Base-by-base conservation (phyloP, 2,888 invertebrate genomes). In the Netelia fuscicornis region DNA sequence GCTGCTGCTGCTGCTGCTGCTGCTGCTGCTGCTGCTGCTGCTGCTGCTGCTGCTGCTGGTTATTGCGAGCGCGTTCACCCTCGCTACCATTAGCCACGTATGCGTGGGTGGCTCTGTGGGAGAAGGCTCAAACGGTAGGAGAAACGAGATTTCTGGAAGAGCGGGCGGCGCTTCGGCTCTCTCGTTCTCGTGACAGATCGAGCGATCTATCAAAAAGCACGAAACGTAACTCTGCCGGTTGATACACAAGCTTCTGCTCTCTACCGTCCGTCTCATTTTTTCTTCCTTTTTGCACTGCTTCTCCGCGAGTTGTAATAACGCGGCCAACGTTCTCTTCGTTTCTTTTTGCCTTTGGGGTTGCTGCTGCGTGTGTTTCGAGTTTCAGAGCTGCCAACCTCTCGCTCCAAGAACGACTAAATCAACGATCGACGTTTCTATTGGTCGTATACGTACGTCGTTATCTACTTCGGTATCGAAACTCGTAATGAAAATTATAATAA, bases 191-290 rank as follows among this genome's bases (percentile, higher is more conserved):
- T 87, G 84, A 87, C 83, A 86, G 84, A 87, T 87, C 86, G 86
- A 78, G 83, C 72, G 86, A 87, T 87, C 86, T 71, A 87, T 87
- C 86, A 87, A 87, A 84, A 86, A 65, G 71, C 65, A 20, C 67
- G 72, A 81, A 44, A 72, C 72, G 72, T 72, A 58, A 58, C 72
- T 58, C 68, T 65, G 72, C 71, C 76, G 62, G 80, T 80, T 80
- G 76, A 76, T 83, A 77, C 62, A 60, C 64, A 67, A 78, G 25
- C 76, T 76, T 76, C 76, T 77, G 84, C 48, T 68, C 62, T 52
- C 48, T 56, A 17, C 11, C 23, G 11, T 23, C 13, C 37, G 30
- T 17, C n/a, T 23, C 17, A 9, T 62, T 54, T 23, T 23, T 5
- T 13, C 70, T 10, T 30, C 25, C 17, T 30, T 64, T 11, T 56